A percentile compares a stretch with the other conserved stretches of the same genome.
Evolutionary conservation across 2,113 vertebrate species (phyloP).

Genomic region (Gallinago media): DNA sequence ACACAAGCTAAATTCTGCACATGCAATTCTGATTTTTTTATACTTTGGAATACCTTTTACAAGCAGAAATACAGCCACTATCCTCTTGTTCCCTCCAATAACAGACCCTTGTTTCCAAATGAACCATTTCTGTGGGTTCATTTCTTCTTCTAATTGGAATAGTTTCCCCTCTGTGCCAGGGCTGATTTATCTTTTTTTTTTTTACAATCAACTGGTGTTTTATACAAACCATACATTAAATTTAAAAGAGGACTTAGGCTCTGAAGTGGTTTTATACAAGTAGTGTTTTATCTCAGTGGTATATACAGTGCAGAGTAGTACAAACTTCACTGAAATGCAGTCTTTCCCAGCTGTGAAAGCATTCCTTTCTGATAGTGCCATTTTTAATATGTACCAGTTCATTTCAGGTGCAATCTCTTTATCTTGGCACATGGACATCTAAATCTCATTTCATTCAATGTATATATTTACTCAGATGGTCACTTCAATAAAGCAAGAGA

Average conservation of each 20-base stretch:
- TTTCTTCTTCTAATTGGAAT: neutral
- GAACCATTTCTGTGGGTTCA: neutral
- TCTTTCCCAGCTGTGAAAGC: neutral
- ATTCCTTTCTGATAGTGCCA: neutral
- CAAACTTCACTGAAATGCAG: neutral
- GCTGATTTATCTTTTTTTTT: neutral
- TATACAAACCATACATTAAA: neutral
- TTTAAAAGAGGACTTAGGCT: neutral
- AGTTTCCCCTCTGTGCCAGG: neutral
- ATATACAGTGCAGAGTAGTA: neutral
- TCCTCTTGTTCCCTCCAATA: neutral
- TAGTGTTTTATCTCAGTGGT: neutral
- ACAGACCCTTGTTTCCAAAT: neutral
- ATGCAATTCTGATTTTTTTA: neutral
- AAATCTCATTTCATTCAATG: constrained; percentile 22
- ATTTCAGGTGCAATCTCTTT: constrained; percentile 6
- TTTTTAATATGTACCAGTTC: neutral
- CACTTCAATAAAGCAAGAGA: neutral
- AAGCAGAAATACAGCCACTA: neutral
- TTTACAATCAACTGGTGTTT: neutral
- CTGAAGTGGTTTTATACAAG: neutral
- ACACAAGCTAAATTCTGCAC: neutral
- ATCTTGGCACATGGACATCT: neutral
- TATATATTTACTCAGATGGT: constrained; percentile 24
- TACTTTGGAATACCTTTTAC: neutral